A percentile compares a stretch with the other conserved stretches of the same genome.
Evolutionary conservation across 2,113 vertebrate genomes (phyloP).

Genomic region (Guaruba guarouba): DNA sequence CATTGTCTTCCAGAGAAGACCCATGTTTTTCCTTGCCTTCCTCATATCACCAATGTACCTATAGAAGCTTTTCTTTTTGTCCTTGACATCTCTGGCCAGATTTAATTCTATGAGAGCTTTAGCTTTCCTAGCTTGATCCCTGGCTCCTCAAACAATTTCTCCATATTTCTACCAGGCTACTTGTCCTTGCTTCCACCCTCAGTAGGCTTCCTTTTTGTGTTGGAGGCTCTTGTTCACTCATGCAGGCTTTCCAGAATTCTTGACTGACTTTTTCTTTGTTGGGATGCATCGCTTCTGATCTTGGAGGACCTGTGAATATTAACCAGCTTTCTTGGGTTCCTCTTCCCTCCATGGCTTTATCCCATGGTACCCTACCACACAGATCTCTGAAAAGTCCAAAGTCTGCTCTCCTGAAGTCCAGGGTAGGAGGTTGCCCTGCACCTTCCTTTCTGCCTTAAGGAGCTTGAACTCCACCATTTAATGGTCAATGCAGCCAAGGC

Average conservation of each 20-base stretch:
- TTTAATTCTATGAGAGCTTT: not conserved
- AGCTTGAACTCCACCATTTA: not conserved
- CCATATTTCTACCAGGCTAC: not conserved
- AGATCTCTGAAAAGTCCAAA: not conserved
- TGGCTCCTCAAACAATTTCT: not conserved
- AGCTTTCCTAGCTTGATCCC: not conserved
- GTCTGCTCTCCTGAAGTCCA: not conserved
- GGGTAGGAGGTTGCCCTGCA: not conserved
- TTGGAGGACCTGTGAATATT: not conserved
- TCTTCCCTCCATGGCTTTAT: not conserved
- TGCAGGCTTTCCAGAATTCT: not conserved
- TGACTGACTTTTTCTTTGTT: not conserved
- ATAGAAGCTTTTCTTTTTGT: not conserved
- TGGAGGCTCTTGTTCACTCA: not conserved
- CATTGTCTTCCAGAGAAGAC: not conserved
- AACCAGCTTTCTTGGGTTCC: not conserved
- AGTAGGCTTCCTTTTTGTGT: not conserved
- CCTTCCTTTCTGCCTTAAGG: not conserved
- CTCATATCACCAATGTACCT: not conserved
- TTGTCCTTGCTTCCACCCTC: not conserved
- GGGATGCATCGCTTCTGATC: not conserved
- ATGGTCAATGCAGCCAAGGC: not conserved
- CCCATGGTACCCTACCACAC: not conserved
- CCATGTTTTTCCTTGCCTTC: not conserved
- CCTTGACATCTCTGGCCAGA: not conserved